phyloP scores from a whole-genome alignment of 2,113 vertebrate genomes.

The Picathartes gymnocephalus region DNA sequence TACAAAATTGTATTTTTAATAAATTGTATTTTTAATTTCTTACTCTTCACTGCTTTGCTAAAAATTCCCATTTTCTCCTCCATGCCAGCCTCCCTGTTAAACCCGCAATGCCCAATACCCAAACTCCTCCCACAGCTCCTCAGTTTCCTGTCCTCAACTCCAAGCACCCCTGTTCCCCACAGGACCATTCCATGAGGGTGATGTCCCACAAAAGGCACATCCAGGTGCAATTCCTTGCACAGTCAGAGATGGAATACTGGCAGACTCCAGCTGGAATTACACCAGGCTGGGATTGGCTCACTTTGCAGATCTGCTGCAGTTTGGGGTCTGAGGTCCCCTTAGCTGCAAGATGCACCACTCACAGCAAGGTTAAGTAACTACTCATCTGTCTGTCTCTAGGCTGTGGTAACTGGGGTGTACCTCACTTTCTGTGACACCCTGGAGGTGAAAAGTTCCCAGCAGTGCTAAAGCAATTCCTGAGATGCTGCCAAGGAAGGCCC shows the following conservation, averaged over 20 bases:
- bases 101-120: background rate
- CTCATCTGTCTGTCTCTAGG: background rate
- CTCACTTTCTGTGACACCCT: background rate
- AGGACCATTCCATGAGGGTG: rapidly evolving
- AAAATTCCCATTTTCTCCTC: background rate
- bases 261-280: background rate
- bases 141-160: background rate
- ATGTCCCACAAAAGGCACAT: background rate
- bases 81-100: background rate
- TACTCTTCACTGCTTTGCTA: background rate
- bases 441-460: background rate
- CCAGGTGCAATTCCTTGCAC: background rate
- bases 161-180: background rate
- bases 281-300: background rate
- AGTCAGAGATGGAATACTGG: background rate
- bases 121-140: background rate
- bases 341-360: background rate
- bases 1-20: background rate
- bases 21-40: background rate
- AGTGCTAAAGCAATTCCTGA: background rate
- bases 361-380: background rate
- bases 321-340: background rate
- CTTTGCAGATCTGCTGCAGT: background rate
- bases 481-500: background rate
- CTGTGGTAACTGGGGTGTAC: background rate